phyloP scores from a whole-genome alignment of 2,113 vertebrate species.

The Sialia sialis region DNA sequence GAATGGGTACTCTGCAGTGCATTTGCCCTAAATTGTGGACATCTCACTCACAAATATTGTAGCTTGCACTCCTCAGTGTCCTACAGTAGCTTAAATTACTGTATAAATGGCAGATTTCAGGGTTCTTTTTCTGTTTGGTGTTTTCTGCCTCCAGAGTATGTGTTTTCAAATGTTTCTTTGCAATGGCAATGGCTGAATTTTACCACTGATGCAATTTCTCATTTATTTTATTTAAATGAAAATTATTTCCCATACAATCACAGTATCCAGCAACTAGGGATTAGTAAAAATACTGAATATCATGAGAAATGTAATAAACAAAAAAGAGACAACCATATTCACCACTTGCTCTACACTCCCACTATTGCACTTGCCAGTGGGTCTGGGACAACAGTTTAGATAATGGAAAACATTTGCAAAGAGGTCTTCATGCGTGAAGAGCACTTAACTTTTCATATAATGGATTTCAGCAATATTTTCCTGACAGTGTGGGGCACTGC shows the following conservation, averaged over 20 bases:
- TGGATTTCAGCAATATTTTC: background rate
- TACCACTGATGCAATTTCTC: background rate
- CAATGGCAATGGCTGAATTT: background rate
- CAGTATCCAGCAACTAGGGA: background rate
- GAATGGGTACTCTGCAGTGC: background rate
- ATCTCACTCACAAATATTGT: background rate
- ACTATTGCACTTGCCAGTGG: background rate
- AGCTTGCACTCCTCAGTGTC: background rate
- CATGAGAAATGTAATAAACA: background rate
- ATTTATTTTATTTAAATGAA: background rate
- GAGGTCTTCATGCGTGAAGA: background rate
- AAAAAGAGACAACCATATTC: background rate
- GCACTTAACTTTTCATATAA: background rate
- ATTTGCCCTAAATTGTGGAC: background rate
- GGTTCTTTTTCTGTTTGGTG: background rate
- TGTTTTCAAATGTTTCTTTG: background rate
- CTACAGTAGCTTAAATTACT: background rate
- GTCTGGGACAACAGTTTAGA: background rate
- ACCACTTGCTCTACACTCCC: background rate
- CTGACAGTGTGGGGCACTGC: slow-evolving; percentile 8
- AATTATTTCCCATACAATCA: background rate
- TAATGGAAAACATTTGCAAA: slow-evolving; percentile 47
- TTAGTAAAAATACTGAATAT: slow-evolving; percentile 7
- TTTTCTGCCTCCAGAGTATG: background rate
- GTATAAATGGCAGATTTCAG: background rate